phyloP scores from a whole-genome alignment of 2,797 vertebrate genomes.

The Orientallactaga sibirica region DNA sequence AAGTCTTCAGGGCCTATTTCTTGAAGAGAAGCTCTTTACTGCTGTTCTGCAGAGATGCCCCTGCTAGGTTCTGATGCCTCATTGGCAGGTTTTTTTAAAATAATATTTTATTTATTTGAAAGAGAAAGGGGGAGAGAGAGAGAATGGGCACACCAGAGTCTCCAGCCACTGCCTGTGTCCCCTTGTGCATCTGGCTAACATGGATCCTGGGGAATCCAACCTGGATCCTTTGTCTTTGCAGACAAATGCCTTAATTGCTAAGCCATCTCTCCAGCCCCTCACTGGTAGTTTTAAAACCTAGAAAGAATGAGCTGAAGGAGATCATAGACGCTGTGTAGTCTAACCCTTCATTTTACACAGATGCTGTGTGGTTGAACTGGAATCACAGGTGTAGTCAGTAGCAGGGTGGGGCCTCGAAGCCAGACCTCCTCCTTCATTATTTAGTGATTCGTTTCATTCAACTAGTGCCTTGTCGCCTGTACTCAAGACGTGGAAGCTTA shows the following conservation, averaged over 20 bases:
- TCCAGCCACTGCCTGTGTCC: no score
- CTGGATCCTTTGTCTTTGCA: no score
- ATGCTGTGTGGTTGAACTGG: background rate
- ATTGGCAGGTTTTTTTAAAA: background rate
- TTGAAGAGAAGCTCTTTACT: constrained; percentile 22
- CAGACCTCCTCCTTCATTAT: background rate
- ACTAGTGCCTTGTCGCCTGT: constrained; percentile 19
- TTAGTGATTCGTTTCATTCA: constrained; percentile 31
- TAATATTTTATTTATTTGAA: no score
- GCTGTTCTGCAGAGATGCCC: background rate
- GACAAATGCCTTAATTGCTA: no score
- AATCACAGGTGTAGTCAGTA: constrained; percentile 1
- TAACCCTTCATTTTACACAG: constrained; percentile 28
- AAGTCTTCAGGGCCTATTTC: background rate
- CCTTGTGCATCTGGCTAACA: no score
- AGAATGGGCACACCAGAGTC: no score
- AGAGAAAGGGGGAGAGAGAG: no score
- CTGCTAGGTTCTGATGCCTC: background rate
- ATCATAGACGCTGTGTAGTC: background rate
- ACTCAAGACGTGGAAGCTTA: constrained; percentile 38
- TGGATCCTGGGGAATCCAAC: no score
- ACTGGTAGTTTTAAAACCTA: background rate
- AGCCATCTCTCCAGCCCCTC: no score
- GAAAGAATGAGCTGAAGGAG: constrained; percentile 17
- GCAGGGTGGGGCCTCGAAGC: background rate